These are phyloP conservation scores for Cephus nigrinus DNA, from an alignment of 2,888 invertebrate genomes.

Conservation along the genomic window DNA sequence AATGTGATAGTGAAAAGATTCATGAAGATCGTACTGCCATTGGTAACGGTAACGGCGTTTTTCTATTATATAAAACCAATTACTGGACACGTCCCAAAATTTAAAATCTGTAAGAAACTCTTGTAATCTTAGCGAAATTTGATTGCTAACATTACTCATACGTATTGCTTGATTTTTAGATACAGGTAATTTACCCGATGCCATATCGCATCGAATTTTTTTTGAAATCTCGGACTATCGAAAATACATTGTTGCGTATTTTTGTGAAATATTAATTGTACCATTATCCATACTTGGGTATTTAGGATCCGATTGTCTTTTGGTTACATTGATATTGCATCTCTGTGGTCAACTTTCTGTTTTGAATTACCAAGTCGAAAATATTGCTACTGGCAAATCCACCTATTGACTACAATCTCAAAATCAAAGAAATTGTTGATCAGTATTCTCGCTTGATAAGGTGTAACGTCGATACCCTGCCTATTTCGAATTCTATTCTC, in stretches of 20 bases:
- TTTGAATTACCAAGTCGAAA: slow-evolving; percentile 14
- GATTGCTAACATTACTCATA: no score
- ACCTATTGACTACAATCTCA: neutral
- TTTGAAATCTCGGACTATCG: no score
- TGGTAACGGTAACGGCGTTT: neutral
- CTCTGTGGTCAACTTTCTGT: slow-evolving; percentile 26
- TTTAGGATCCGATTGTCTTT: slow-evolving; percentile 12
- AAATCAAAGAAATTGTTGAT: slow-evolving; percentile 1
- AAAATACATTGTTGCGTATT: no score
- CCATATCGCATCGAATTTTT: neutral
- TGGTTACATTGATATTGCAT: slow-evolving; percentile 23
- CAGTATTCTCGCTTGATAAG: slow-evolving; percentile 23
- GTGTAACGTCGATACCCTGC: neutral
- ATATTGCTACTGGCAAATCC: neutral
- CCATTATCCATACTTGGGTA: slow-evolving; percentile 17
- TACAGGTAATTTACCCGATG: neutral
- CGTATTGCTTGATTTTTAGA: neutral
- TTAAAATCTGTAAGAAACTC: neutral
- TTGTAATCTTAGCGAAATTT: no score
- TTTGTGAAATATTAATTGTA: slow-evolving; percentile 9
- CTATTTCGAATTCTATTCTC: no score
- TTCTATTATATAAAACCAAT: slow-evolving; percentile 15
- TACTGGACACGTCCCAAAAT: neutral
- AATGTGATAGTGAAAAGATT: slow-evolving; percentile 4
- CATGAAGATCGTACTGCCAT: slow-evolving; percentile 4